Base-by-base conservation (phyloP, 2,797 vertebrate species). In the Tapirus indicus region DNA sequence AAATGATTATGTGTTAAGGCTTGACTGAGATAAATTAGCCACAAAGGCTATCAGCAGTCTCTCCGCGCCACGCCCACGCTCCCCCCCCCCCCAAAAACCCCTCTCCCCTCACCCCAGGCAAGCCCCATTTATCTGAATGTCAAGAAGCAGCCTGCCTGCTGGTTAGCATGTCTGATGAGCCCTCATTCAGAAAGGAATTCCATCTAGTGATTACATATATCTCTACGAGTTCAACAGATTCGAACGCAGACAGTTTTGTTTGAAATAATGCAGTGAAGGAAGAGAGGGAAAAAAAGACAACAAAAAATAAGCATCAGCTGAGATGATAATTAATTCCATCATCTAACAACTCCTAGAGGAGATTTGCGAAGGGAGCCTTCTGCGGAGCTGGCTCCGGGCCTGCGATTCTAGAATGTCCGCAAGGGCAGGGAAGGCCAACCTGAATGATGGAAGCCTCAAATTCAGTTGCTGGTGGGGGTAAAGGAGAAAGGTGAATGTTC, bases 1-100 rank as follows among this genome's bases (percentile, higher is more conserved):
- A 95, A 68, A 44, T 82, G 98, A 82, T 97, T 98, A 94, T 95
- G 89, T 98, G 90, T 98, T 98, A 95, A 97, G 96, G 64, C 38
- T 64, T 86, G 90, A 93, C 74, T 83, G 88, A 91, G 94, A 96
- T 97, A 95, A 96, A 88, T 71, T 85, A 97, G 83, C 66, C 80
- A 83, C 60, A 54, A 56, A 78, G 93, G 79, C 54, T 60, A 77
- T 62, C 74, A 66, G 71, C 79, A 60, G 60, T 27, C 54, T 88
- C 79, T 93, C 74, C 4, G 7, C 17, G 5, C 71, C 29, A 38
- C 4, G 38, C 38, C 38, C 38, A 38, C 4, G 38, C 41, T 56
- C 71, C 49, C 0, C 0, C 27, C 23, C 44, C 38, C 38, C 21
- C 23, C 56, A 71, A 52, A 91, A 60, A 62, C 0, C 16, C 58